A percentile compares a stretch with the other conserved stretches of the same genome.
Evolutionary conservation across 2,888 invertebrate species (phyloP).

Genomic region (Dasypogon diadema): DNA sequence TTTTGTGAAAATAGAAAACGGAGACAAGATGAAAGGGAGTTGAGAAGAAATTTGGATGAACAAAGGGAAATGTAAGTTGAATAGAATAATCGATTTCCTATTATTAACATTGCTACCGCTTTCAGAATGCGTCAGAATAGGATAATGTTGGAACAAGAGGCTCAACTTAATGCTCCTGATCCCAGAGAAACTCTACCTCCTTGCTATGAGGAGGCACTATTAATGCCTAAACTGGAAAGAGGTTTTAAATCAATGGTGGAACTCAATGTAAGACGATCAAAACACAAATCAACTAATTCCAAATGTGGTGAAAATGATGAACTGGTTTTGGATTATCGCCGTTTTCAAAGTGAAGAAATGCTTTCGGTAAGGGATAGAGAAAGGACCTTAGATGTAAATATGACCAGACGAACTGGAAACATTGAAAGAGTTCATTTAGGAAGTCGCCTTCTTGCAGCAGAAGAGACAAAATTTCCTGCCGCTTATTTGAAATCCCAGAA

Average conservation of each 20-base stretch:
- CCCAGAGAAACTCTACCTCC: constrained; percentile 80
- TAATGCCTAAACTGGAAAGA: constrained; percentile 77
- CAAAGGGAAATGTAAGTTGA: constrained; percentile 64
- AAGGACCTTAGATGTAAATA: constrained; percentile 61
- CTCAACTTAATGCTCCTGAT: constrained; percentile 75
- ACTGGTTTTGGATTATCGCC: constrained; percentile 61
- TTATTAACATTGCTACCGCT: constrained; percentile 17
- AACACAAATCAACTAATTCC: constrained; percentile 63
- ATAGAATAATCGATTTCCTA: neutral
- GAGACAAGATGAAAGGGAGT: constrained; percentile 68
- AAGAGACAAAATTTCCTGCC: constrained; percentile 65
- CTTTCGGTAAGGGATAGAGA: constrained; percentile 65
- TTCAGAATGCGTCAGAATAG: constrained; percentile 69
- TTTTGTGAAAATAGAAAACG: constrained; percentile 71
- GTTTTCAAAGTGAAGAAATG: constrained; percentile 67
- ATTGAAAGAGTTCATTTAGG: constrained; percentile 64
- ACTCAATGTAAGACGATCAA: constrained; percentile 68
- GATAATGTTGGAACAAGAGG: constrained; percentile 71
- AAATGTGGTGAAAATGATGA: constrained; percentile 59
- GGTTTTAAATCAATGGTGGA: constrained; percentile 72
- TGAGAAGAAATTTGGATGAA: constrained; percentile 69
- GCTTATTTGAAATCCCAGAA: constrained; percentile 65
- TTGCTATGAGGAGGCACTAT: constrained; percentile 81
- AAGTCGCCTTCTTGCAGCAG: constrained; percentile 63
- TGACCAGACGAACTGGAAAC: constrained; percentile 61